Base-by-base conservation (phyloP, 2,113 vertebrate genomes). In the Rhabdomys dilectus region DNA sequence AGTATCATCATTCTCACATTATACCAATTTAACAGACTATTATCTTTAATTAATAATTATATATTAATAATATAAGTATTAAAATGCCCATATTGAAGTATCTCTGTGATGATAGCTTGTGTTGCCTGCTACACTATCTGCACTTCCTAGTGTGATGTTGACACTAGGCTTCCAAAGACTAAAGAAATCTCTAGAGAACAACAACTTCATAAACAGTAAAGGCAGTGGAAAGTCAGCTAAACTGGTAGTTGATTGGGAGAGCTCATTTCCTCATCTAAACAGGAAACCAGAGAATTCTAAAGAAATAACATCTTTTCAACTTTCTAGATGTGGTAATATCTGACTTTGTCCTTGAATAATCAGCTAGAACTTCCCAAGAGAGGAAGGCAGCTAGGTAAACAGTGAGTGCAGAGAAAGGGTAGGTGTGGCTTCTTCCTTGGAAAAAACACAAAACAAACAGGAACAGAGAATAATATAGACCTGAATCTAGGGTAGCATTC, bases 101-200 rank as follows among this genome's bases (percentile, higher is more conserved):
- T 92, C 70, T 97, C 76, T 92, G 8, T 51, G 9, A 75, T 94
- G 58, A 96, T 29, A 97, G 7, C 31, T 42, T 75, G 9, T 26
- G 70, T 17, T 76, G 12, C 36, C 81, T 81, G 72, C n/a, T 96
- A 62, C 12, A 12, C 48, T 7, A 91, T 19, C 39, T 89, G 7
- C 29, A 95, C 36, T 10, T 93, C 11, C 64, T 91, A 15, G 58
- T 15, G 24, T 92, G 10, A 91, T 1, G 58, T 31, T 92, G 42
- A 11, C 15, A 77, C 0, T 0, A 36, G 3, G 9, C 31, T 72
- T 24, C 45, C 45, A 89, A n/a, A 88, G n/a, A 26, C 1, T 10
- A 96, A 42, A 39, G 2, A 15, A 4, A 92, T 48, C 4, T 2
- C n/a, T 75, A 62, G 45, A 91, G 22, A 87, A 45, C 5, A 56